phyloP scores from a whole-genome alignment of 1,140 invertebrate species.

The Drosophila ogumai region DNA sequence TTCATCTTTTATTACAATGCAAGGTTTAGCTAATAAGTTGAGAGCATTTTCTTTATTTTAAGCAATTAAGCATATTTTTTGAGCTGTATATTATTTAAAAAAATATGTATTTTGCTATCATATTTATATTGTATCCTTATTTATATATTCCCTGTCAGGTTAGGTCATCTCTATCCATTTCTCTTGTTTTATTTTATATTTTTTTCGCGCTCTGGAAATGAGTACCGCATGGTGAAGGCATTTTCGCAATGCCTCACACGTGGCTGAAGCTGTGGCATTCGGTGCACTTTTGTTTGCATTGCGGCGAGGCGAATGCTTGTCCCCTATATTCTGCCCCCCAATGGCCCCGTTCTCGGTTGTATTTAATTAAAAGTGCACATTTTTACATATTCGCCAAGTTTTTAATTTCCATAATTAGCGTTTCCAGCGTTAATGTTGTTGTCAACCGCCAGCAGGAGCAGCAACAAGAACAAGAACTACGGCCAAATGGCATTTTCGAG shows the following conservation, averaged over 20 bases:
- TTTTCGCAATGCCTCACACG: constrained; percentile 62
- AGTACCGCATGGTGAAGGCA: constrained; percentile 21
- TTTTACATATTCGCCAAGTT: constrained; percentile 80
- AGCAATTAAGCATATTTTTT: background rate
- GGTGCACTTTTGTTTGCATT: constrained; percentile 60
- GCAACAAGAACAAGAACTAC: constrained; percentile 48
- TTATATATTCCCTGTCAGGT: background rate
- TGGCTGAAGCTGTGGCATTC: constrained; percentile 63
- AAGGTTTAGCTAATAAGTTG: background rate
- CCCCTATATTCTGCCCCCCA: constrained; percentile 1
- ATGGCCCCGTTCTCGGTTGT: constrained; percentile 50
- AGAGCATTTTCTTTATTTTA: background rate
- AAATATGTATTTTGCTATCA: background rate
- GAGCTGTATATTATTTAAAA: background rate
- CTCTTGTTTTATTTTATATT: background rate
- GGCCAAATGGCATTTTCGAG: constrained; percentile 73
- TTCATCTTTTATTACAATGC: background rate
- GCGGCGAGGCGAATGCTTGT: constrained; percentile 40
- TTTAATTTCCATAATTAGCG: constrained; percentile 83
- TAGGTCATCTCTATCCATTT: background rate
- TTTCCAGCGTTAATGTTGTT: constrained; percentile 53
- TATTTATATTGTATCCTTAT: background rate
- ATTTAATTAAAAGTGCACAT: constrained; percentile 82
- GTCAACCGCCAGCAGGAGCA: constrained; percentile 34
- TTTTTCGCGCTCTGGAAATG: constrained; percentile 9